phyloP scores from a whole-genome alignment of 1,140 invertebrate species.

The Drosophila ironensis region DNA sequence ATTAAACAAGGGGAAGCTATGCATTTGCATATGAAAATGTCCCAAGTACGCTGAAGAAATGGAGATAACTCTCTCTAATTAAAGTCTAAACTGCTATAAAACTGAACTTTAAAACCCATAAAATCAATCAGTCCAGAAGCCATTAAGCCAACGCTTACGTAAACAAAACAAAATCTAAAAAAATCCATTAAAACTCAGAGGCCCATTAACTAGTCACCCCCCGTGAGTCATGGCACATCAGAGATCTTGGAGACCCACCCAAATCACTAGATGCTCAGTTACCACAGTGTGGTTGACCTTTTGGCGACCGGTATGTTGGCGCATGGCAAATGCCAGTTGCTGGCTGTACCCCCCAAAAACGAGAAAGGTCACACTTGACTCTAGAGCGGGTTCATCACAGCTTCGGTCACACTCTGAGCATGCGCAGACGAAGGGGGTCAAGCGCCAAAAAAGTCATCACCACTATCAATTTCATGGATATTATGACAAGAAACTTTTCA shows the following conservation, averaged over 20 bases:
- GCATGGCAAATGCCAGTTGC: conserved; percentile 41
- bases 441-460: conserved; percentile 10
- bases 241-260: conserved; percentile 2
- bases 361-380: conserved; percentile 41
- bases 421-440: conserved; percentile 40
- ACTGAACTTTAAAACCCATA: conserved; percentile 1
- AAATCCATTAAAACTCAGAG: conserved; percentile 5
- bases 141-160: background rate
- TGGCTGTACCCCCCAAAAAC: conserved; percentile 3
- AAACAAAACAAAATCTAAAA: too few relatives aligned
- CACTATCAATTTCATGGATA: conserved; percentile 32
- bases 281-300: conserved; percentile 28
- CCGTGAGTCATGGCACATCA: background rate
- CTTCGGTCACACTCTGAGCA: conserved; percentile 38
- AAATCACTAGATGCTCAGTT: background rate
- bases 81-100: background rate
- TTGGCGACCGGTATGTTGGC: conserved; percentile 13
- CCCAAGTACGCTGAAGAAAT: too few relatives aligned
- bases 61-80: too few relatives aligned
- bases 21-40: too few relatives aligned
- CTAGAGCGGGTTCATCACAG: conserved; percentile 9
- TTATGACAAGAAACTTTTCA: conserved; percentile 17
- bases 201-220: too few relatives aligned
- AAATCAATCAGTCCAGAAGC: conserved; percentile 6
- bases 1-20: too few relatives aligned